phyloP scores from a whole-genome alignment of 2,113 vertebrate species.

The Oncorhynchus clarkii region DNA sequence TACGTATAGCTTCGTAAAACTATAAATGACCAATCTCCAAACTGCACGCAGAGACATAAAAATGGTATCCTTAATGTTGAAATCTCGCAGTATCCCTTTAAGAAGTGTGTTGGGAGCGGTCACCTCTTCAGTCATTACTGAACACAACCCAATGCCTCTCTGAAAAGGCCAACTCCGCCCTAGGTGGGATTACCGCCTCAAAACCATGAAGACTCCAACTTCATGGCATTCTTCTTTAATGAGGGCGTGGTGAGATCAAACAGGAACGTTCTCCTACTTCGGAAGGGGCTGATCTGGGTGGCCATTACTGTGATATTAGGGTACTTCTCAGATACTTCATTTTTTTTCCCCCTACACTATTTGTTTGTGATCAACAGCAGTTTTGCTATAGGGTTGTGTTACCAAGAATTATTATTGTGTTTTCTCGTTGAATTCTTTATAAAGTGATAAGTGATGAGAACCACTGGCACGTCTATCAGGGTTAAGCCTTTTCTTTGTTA shows the following conservation, averaged over 20 bases:
- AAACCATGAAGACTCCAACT: conserved; percentile 58
- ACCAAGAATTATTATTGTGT: conserved; percentile 24
- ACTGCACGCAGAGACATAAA: too few relatives aligned
- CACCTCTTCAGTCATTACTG: conserved; percentile 36
- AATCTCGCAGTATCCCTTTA: conserved; percentile 2
- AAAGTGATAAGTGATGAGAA: conserved; percentile 31
- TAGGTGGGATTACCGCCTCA: conserved; percentile 34
- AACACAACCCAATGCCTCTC: not conserved
- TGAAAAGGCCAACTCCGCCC: conserved; percentile 23
- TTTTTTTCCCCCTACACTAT: not conserved
- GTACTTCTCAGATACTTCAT: too few relatives aligned
- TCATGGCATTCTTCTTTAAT: conserved; percentile 58
- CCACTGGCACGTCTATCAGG: conserved; percentile 36
- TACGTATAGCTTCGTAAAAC: too few relatives aligned
- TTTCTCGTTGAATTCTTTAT: conserved; percentile 31
- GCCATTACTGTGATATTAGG: not conserved
- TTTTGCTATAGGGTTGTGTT: not conserved
- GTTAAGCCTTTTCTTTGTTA: conserved; percentile 35
- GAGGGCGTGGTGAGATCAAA: conserved; percentile 38
- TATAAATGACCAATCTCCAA: too few relatives aligned
- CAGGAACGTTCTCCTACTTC: conserved; percentile 36
- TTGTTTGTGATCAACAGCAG: conserved; percentile 6
- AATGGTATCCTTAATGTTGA: too few relatives aligned
- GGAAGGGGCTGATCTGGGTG: not conserved
- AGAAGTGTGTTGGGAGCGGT: conserved; percentile 42